phyloP scores from a whole-genome alignment of 2,888 invertebrate genomes.

The Therioaphis trifolii region DNA sequence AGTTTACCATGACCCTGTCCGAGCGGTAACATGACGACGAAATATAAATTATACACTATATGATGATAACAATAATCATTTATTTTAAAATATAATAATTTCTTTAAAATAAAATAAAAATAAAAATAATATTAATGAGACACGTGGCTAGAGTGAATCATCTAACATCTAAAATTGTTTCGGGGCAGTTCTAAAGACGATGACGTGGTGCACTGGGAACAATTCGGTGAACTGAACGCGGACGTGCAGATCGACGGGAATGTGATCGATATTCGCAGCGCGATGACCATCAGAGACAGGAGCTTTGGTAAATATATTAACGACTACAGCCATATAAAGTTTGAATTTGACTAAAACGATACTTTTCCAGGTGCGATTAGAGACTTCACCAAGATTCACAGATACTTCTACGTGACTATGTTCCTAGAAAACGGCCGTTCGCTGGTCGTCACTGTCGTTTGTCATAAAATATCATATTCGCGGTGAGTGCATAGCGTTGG shows the following conservation, averaged over 20 bases:
- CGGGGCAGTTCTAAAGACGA: conserved; percentile 34
- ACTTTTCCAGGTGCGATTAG: conserved; percentile 7
- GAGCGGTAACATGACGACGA: conserved; percentile 52
- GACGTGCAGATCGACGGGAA: not conserved
- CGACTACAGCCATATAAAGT: not conserved
- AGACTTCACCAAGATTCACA: conserved; percentile 37
- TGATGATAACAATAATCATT: too few species aligned
- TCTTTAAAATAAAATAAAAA: too few species aligned
- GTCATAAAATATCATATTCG: conserved; percentile 23
- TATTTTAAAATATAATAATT: too few species aligned
- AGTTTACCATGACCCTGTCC: not conserved
- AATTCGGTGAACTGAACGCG: conserved; percentile 36
- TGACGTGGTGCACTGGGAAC: conserved; percentile 54
- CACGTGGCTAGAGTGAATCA: too few species aligned
- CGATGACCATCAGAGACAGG: conserved; percentile 37
- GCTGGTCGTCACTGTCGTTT: conserved; percentile 23
- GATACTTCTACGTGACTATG: conserved; percentile 39
- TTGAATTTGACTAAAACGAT: not conserved
- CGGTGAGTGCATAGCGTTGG: too few species aligned
- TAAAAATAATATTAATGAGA: too few species aligned
- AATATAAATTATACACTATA: too few species aligned
- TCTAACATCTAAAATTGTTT: too few species aligned
- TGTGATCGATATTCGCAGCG: not conserved
- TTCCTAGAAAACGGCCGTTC: conserved; percentile 26
- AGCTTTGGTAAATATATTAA: conserved; percentile 41